These are phyloP conservation scores for Galagoides demidoff DNA, from an alignment of 2,797 vertebrate genomes.

Conservation along the genomic window DNA sequence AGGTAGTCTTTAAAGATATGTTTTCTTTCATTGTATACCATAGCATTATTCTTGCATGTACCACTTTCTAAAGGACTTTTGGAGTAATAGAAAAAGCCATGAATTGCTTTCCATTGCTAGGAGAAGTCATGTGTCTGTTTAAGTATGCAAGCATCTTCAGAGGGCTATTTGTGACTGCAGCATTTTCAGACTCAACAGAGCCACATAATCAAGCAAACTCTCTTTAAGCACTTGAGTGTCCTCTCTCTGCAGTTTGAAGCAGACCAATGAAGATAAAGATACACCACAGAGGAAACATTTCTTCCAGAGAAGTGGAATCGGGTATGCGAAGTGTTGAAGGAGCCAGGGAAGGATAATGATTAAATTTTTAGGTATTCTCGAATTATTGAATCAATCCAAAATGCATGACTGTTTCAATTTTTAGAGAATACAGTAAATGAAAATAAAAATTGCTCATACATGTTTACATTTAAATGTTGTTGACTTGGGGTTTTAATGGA, in stretches of 20 bases:
- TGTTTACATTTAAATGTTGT: slow-evolving; percentile 63
- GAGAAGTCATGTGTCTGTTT: slow-evolving; percentile 62
- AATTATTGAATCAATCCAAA: slow-evolving; percentile 66
- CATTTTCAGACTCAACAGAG: slow-evolving; percentile 66
- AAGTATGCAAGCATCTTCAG: slow-evolving; percentile 64
- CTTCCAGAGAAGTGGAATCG: slow-evolving; percentile 56
- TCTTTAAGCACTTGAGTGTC: slow-evolving; percentile 36
- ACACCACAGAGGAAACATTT: slow-evolving; percentile 64
- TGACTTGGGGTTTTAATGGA: slow-evolving; percentile 62
- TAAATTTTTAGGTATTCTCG: slow-evolving; percentile 68
- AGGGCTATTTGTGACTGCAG: slow-evolving; percentile 65
- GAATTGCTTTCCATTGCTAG: slow-evolving; percentile 63
- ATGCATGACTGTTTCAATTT: slow-evolving; percentile 58
- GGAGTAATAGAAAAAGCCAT: slow-evolving; percentile 62
- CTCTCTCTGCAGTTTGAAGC: slow-evolving; percentile 52
- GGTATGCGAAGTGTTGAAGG: slow-evolving; percentile 25
- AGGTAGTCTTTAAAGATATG: slow-evolving; percentile 52
- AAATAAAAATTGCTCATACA: slow-evolving; percentile 23
- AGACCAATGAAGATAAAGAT: slow-evolving; percentile 64
- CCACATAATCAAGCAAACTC: slow-evolving; percentile 72
- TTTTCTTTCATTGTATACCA: slow-evolving; percentile 46
- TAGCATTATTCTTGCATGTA: slow-evolving; percentile 50
- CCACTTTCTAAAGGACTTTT: slow-evolving; percentile 66
- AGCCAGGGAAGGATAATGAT: slow-evolving; percentile 57
- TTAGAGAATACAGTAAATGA: slow-evolving; percentile 57